Percentiles rank a stretch among this genome's conserved stretches.
phyloP scores from a whole-genome alignment of 2,113 vertebrate species.

The Chaetodon auriga region DNA sequence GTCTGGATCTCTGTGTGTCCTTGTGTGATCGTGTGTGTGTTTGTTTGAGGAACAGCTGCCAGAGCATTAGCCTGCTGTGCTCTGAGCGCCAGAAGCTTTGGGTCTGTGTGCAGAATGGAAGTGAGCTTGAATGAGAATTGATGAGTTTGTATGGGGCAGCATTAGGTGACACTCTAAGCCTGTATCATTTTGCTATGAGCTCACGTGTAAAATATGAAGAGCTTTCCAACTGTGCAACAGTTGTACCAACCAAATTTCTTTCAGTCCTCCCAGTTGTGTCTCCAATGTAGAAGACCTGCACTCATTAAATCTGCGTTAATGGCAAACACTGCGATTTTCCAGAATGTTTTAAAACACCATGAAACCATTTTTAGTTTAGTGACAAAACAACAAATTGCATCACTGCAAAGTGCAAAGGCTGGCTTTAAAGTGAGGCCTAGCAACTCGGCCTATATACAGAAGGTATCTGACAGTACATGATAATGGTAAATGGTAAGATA shows the following conservation, averaged over 20 bases:
- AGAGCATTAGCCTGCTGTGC: conserved; percentile 72
- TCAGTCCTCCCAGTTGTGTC: conserved; percentile 2
- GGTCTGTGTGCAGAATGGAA: conserved; percentile 67
- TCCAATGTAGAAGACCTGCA: background rate
- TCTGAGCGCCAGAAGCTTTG: conserved; percentile 77
- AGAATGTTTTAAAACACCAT: background rate
- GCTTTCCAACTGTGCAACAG: conserved; percentile 8
- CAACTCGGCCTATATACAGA: too few relatives aligned
- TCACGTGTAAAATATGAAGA: conserved; percentile 66
- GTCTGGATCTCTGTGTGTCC: conserved; percentile 57
- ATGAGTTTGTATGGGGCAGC: conserved; percentile 74
- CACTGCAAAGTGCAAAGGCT: background rate
- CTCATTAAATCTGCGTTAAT: background rate
- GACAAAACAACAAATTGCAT: background rate
- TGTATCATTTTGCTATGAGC: conserved; percentile 67
- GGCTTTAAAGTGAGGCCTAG: too few relatives aligned
- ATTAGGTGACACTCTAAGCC: conserved; percentile 67
- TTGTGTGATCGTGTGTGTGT: conserved; percentile 48
- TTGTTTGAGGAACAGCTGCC: conserved; percentile 71
- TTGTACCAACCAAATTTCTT: conserved; percentile 32
- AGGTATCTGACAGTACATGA: too few relatives aligned
- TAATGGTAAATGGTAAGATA: background rate
- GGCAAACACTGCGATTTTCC: background rate
- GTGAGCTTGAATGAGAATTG: conserved; percentile 75
- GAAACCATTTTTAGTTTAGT: background rate